Base-by-base conservation (phyloP, 2,888 invertebrate species). In the Meloe dianella region DNA sequence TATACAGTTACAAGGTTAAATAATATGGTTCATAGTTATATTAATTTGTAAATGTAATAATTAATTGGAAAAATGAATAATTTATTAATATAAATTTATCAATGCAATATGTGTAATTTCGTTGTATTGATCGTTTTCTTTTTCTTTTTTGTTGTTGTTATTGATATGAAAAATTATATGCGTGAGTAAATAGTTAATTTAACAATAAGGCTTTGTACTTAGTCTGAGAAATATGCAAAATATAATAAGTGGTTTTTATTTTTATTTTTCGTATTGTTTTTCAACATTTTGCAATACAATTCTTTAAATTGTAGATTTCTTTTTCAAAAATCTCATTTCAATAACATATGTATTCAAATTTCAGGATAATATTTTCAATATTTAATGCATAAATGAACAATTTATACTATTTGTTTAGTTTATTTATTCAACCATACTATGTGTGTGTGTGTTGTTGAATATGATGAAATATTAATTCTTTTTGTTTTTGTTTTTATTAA, bases 141-240 rank as follows among this genome's bases (percentile, higher is more conserved):
- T n/a, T n/a, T n/a, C n/a, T n/a, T n/a, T n/a, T n/a, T n/a, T n/a
- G n/a, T n/a, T n/a, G n/a, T n/a, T n/a, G 2, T 20, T 12, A 22
- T 22, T 22, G 4, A 12, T 12, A 51, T 22, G 20, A 9, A 8
- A 20, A 22, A 41, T 41, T 41, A 4, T n/a, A 12, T 12, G 17
- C 2, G 3, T 9, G 2, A 20, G 20, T 9, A 47, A 14, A 27
- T 54, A 1, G 14, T 2, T 27, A 54, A 54, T 54, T 27, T 27
- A 27, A 54, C 54, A 54, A 54, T 54, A 54, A 27, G 54, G 10
- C 54, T 27, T 27, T 54, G 24, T 54, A 3, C 10, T 24, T 59
- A 2, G 22, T 24, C 59, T 60, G 60, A 38, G 60, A 60, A 60
- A 27, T 32, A 38, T 60, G 60, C 60, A 60, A 60, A 60, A 38